Percentiles rank a stretch among this genome's conserved stretches.
phyloP scores from a whole-genome alignment of 2,888 invertebrate species.

The Torymus tubicola region DNA sequence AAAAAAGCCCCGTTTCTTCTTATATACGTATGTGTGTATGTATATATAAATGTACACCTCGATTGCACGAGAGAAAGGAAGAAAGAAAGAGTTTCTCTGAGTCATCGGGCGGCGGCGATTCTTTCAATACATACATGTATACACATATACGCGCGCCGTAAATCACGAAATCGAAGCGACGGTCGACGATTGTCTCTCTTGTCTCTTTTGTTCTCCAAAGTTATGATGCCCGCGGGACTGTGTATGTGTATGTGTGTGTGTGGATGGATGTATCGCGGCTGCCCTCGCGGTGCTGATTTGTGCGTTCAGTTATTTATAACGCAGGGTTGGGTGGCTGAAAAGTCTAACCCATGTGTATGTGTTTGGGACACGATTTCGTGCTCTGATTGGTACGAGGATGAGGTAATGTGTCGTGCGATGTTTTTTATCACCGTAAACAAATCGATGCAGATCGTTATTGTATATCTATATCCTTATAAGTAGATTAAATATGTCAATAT shows the following conservation, averaged over 20 bases:
- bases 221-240: neutral
- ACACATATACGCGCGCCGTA: conserved; percentile 1
- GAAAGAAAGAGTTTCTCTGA: conserved; percentile 15
- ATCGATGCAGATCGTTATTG: too few species aligned
- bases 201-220: conserved; percentile 39
- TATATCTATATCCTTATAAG: too few species aligned
- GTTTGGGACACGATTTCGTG: too few species aligned
- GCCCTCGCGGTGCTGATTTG: neutral
- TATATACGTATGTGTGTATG: neutral
- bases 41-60: neutral
- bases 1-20: conserved; percentile 19
- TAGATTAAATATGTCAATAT: too few species aligned
- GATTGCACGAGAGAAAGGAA: too few species aligned
- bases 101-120: conserved; percentile 25
- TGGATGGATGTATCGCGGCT: too few species aligned
- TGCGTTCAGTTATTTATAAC: neutral
- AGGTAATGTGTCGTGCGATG: too few species aligned
- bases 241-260: too few species aligned
- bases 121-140: conserved; percentile 1
- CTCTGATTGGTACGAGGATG: too few species aligned
- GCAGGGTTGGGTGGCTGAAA: too few species aligned
- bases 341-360: too few species aligned
- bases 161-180: conserved; percentile 39
- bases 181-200: conserved; percentile 39
- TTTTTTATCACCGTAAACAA: too few species aligned